A percentile compares a stretch with the other conserved stretches of the same genome.
phyloP scores from a whole-genome alignment of 2,888 invertebrate genomes.

The Phymatocera aterrima region DNA sequence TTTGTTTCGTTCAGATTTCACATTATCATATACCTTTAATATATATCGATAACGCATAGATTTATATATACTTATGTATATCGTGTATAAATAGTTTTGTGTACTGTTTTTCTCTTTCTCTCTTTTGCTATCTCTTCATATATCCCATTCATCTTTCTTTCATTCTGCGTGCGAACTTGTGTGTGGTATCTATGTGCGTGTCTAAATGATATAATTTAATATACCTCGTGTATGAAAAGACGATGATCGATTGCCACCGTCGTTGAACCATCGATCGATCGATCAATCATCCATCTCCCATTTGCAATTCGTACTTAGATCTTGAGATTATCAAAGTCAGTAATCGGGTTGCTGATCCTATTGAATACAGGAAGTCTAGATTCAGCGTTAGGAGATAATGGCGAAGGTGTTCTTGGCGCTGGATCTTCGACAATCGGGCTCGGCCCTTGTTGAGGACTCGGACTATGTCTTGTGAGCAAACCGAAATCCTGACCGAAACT shows the following conservation, averaged over 20 bases:
- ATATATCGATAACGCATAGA: too few species aligned
- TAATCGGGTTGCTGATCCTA: conserved; percentile 78
- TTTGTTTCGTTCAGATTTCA: too few species aligned
- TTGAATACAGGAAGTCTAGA: conserved; percentile 89
- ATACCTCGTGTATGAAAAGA: not conserved
- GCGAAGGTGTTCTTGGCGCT: conserved; percentile 66
- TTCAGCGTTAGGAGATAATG: conserved; percentile 75
- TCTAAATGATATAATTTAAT: conserved; percentile 41
- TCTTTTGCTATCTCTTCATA: too few species aligned
- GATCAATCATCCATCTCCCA: too few species aligned
- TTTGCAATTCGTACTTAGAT: conserved; percentile 56
- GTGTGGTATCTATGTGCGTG: conserved; percentile 41
- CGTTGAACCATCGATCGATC: too few species aligned
- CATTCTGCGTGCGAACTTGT: not conserved
- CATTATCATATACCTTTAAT: too few species aligned
- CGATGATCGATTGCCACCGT: too few species aligned
- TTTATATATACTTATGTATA: too few species aligned
- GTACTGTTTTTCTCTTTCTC: too few species aligned
- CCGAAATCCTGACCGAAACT: conserved; percentile 69
- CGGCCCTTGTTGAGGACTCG: conserved; percentile 75
- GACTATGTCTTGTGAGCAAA: conserved; percentile 74
- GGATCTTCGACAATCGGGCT: conserved; percentile 56
- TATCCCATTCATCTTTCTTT: not conserved
- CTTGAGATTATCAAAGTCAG: conserved; percentile 69
- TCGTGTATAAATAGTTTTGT: too few species aligned